Conservation (phyloP, 1,140 invertebrate genomes). For the Steinernema feltiae region DNA sequence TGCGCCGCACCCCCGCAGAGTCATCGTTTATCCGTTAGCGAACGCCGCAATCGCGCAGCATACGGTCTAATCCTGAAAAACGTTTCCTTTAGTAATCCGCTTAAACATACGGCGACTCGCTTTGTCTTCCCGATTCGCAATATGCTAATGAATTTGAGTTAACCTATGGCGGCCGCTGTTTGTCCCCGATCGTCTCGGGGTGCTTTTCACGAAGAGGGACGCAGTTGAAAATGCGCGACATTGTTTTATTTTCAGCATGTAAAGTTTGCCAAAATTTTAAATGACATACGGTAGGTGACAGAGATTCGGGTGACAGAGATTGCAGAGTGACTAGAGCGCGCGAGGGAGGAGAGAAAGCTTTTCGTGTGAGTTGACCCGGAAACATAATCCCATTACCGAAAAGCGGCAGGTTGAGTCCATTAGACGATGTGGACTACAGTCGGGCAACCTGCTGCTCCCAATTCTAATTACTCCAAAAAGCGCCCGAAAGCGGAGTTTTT, state of each 20-base stretch:
- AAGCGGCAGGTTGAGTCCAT: background rate
- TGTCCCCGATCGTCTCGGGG: background rate
- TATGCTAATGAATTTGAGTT: background rate
- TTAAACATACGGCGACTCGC: conserved; percentile 7
- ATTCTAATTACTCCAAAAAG: background rate
- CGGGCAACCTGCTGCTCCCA: background rate
- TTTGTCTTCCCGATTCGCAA: background rate
- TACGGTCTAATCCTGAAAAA: conserved; percentile 12
- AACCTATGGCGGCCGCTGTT: background rate
- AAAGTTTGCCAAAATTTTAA: background rate
- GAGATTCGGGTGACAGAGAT: no score
- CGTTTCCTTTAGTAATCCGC: conserved; percentile 13
- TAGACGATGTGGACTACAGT: background rate
- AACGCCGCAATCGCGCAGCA: conserved; percentile 7
- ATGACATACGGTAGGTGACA: background rate
- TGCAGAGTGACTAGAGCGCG: no score
- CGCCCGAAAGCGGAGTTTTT: no score
- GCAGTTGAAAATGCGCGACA: background rate
- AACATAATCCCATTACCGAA: background rate
- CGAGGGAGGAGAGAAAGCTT: background rate
- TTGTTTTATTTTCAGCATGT: background rate
- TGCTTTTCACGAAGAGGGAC: background rate
- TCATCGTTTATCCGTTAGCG: background rate
- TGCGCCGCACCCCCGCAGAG: background rate
- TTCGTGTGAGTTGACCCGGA: conserved; percentile 5